Evolutionary conservation across 1,140 invertebrate species (phyloP).

Genomic region (Ridgeia piscesae): DNA sequence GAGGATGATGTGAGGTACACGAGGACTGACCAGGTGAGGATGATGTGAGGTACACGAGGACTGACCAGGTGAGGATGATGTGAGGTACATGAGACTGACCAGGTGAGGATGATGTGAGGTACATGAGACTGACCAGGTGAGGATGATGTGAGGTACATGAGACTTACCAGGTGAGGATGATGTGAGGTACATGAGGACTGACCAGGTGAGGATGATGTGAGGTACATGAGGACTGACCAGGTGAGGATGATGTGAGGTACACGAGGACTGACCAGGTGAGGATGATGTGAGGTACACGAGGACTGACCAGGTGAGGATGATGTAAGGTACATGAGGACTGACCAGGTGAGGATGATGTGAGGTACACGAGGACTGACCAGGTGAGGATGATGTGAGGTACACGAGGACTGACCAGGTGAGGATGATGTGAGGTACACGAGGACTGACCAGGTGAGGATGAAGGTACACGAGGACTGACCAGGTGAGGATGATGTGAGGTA

Average conservation of each 20-base stretch:
- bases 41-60: no score
- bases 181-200: no score
- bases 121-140: no score
- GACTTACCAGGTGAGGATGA: constrained; percentile 82
- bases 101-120: constrained; percentile 91
- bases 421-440: not conserved
- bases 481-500: not conserved
- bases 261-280: no score
- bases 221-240: constrained; percentile 60
- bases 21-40: constrained; percentile 76
- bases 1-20: not conserved
- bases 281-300: not conserved
- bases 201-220: not conserved
- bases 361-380: constrained; percentile 60
- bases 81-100: constrained; percentile 60
- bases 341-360: not conserved
- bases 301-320: constrained; percentile 82
- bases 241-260: constrained; percentile 96
- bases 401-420: no score
- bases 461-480: no score
- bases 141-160: not conserved
- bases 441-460: constrained; percentile 80
- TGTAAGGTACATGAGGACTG: no score
- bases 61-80: not conserved
- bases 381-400: constrained; percentile 96